phyloP scores from a whole-genome alignment of 2,113 vertebrate genomes.

The Anguilla rostrata region DNA sequence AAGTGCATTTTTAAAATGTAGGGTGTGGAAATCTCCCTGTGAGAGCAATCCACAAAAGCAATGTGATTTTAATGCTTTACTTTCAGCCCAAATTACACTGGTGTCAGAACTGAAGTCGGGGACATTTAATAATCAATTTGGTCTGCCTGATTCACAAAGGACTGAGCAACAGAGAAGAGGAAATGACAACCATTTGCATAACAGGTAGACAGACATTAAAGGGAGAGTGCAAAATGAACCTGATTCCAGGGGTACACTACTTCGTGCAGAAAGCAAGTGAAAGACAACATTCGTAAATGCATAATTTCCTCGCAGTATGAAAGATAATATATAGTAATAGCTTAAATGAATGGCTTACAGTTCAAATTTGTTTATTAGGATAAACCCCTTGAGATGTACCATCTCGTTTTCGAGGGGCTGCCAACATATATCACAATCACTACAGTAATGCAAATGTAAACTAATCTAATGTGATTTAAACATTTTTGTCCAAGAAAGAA shows the following conservation, averaged over 20 bases:
- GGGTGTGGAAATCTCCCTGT: background rate
- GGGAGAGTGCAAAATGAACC: background rate
- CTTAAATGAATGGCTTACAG: too few relatives aligned
- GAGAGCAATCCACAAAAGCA: background rate
- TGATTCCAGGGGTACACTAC: background rate
- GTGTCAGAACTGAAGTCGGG: background rate
- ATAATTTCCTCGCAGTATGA: background rate
- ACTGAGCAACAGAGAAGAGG: background rate
- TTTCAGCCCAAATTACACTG: background rate
- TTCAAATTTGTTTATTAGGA: too few relatives aligned
- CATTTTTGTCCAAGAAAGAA: background rate
- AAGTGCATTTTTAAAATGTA: background rate
- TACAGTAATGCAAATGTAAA: background rate
- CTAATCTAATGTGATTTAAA: background rate
- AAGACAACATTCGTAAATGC: background rate
- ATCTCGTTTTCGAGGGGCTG: too few relatives aligned
- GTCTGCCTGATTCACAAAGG: background rate
- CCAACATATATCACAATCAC: too few relatives aligned
- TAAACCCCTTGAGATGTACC: too few relatives aligned
- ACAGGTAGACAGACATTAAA: background rate
- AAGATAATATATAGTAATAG: background rate
- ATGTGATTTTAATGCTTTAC: background rate
- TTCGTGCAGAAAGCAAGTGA: background rate
- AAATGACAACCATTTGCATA: background rate
- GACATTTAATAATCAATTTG: constrained; percentile 3